These are phyloP conservation scores for Limnothrissa miodon DNA, from an alignment of 2,113 vertebrate genomes.

Conservation along the genomic window DNA sequence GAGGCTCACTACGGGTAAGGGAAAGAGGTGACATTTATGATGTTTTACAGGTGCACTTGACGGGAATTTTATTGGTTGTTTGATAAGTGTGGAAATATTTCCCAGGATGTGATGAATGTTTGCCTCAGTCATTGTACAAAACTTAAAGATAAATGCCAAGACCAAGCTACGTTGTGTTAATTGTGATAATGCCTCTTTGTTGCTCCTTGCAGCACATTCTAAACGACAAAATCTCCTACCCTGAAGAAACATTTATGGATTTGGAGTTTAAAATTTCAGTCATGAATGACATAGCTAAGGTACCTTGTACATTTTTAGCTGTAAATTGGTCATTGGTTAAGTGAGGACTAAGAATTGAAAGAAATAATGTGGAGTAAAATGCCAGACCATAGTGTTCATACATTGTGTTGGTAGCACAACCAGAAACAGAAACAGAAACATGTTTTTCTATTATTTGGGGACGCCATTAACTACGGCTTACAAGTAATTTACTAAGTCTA, in stretches of 20 bases:
- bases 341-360: too few relatives aligned
- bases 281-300: conserved; percentile 98
- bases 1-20: conserved; percentile 91
- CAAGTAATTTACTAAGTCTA: too few relatives aligned
- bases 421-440: too few relatives aligned
- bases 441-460: too few relatives aligned
- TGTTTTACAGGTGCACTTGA: neutral
- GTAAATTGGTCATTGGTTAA: too few relatives aligned
- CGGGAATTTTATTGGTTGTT: neutral
- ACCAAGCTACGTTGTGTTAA: neutral
- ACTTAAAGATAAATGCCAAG: neutral
- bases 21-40: neutral
- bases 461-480: too few relatives aligned
- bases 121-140: neutral
- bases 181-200: neutral
- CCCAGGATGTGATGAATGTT: neutral
- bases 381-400: too few relatives aligned
- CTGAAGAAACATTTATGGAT: conserved; percentile 96
- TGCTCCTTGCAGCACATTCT: conserved; percentile 80
- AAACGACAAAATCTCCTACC: conserved; percentile 93
- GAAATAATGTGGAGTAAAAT: too few relatives aligned
- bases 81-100: neutral
- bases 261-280: conserved; percentile 98
- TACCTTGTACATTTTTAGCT: conserved; percentile 58
- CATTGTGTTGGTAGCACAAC: too few relatives aligned